Base-by-base conservation (phyloP, 1,140 invertebrate genomes). In the Arion vulgaris region DNA sequence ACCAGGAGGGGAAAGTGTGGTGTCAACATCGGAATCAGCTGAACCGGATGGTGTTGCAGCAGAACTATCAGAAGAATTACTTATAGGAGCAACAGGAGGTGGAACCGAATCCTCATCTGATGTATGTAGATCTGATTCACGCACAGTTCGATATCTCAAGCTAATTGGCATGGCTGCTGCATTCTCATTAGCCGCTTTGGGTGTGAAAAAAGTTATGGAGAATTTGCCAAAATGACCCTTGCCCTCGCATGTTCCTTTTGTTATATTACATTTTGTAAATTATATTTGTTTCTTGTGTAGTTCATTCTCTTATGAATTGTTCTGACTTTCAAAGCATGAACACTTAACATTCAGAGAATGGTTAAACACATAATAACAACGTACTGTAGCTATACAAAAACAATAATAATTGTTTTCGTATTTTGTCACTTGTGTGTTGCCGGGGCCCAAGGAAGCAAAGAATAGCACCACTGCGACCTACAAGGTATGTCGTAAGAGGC, bases 81-180 rank as follows among this genome's bases (percentile, higher is more conserved):
- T 28, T 2, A 4, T 73, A 26, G 71, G 51, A 39, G 74, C 51
- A 34, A 53, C 74, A 53, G 74, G 26, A 15, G 68, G n/a, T 32
- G 32, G 13, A 23, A 38, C 41, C 9, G 80, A 85, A 38, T 80
- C 77, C n/a, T 81, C 83, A 15, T 84, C 80, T 72, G 79, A 84
- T 68, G 83, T 84, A 72, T 81, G 79, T 84, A 77, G 26, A 51
- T 41, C 75, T 32, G 72, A 80, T 4, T 26, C 80, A 26, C 36
- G 80, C 41, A 77, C 77, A 9, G 78, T 78, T 34, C 74, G 85
- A 38, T 83, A 85, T 66, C 82, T 85, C 72, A 85, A 85, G 62
- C 80, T 85, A 23, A 71, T 85, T 51, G 85, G 73, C n/a, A 82
- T 82, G 9, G 82, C 82, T 34, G 85, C 85, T 45, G 85, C 85